These are phyloP conservation scores for Zonotrichia albicollis DNA, from an alignment of 2,797 vertebrate species.

Conservation along the genomic window DNA sequence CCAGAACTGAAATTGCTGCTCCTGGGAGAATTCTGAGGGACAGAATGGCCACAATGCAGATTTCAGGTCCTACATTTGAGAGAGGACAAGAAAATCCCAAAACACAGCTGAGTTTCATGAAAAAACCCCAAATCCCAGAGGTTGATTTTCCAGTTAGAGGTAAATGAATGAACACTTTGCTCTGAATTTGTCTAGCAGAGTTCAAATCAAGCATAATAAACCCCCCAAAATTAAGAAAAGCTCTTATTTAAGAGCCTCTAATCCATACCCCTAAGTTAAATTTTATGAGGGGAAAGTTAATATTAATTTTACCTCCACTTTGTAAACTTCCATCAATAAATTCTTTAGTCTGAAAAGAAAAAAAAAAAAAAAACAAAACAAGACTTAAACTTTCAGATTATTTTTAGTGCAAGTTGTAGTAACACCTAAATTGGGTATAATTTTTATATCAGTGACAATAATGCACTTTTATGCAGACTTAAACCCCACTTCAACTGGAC, in stretches of 20 bases:
- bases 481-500: not conserved
- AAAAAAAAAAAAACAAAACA: not conserved
- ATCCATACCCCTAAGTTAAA: accelerated
- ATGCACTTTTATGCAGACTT: not conserved
- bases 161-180: not conserved
- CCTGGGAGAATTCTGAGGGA: too few relatives aligned
- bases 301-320: slow-evolving; percentile 85
- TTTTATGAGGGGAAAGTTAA: not conserved
- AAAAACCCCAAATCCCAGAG: not conserved
- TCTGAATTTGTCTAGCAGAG: not conserved
- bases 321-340: slow-evolving; percentile 98
- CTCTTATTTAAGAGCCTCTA: not conserved
- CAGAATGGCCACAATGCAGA: too few relatives aligned
- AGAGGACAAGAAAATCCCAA: not conserved
- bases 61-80: too few relatives aligned
- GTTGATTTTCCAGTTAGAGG: not conserved
- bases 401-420: not conserved
- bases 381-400: not conserved
- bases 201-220: not conserved
- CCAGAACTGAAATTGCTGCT: too few relatives aligned
- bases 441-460: not conserved
- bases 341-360: slow-evolving; percentile 89
- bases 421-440: not conserved
- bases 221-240: not conserved
- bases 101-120: not conserved